Evolutionary conservation across 2,797 vertebrate genomes (phyloP), one percentile per base, ranked within the genome.

Genomic region (Pantherophis vulpinus): DNA sequence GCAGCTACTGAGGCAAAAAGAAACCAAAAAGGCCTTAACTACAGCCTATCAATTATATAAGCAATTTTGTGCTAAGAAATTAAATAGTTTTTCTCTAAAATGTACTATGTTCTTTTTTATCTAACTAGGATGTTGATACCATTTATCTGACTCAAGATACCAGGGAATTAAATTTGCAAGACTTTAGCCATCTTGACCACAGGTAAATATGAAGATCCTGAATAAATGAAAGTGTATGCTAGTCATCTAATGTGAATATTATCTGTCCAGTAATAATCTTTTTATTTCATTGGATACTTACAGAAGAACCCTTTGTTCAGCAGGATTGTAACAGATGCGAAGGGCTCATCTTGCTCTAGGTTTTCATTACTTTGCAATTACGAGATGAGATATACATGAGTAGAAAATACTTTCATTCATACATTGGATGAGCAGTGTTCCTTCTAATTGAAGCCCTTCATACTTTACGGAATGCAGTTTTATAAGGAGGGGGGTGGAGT

Each of bases 141-240:
- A 99, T 99, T 96, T 99, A 99, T 97, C 97, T 99, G 97, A 99
- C 99, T 2, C 99, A 99, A 98, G 99, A 99, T 97, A 99, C 99
- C 63, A 98, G 98, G 95, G 99, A 99, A 90, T 94, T 99, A 95
- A 99, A 99, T 97, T 98, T 99, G 90, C 99, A 99, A 96, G 99
- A 99, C 96, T 99, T 99, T 96, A 99, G 99, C 97, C 99, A 99
- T 95, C 98, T 99, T 94, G 99, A 99, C 94, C 99, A 99, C 97
- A 99, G 99, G 99, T 99, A 96, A 97, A 83, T 56, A 92, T 37
- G 16, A 88, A 61, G 42, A 59, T 88, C 32, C 63, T 91, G 5
- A 13, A 51, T 83, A 56, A 93, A 93, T 37, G n/a, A 59, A 89
- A 91, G 25, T 55, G 23, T 90, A 27, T 60, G 89, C 14, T 61